phyloP scores from a whole-genome alignment of 2,888 invertebrate species.

The Orthosia cruda region DNA sequence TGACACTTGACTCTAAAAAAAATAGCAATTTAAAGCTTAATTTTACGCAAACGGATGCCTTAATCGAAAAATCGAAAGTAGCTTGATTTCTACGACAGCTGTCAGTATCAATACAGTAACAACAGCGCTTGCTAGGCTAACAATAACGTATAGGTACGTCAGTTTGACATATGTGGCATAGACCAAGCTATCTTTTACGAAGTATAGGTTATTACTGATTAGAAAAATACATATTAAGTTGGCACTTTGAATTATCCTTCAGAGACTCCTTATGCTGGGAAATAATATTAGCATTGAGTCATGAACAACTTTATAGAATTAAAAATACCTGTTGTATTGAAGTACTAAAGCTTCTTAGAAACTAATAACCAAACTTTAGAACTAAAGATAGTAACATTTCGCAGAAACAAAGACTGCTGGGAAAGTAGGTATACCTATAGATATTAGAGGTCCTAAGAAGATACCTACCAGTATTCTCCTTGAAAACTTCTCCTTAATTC shows the following conservation, averaged over 20 bases:
- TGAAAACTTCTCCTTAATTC: constrained; percentile 10
- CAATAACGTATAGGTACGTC: too few species aligned
- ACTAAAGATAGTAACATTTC: background rate
- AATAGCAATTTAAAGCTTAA: too few species aligned
- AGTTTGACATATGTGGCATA: too few species aligned
- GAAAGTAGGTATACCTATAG: background rate
- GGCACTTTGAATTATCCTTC: background rate
- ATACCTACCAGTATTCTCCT: background rate
- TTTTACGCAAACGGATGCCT: too few species aligned
- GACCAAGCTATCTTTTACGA: too few species aligned
- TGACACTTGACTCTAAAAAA: too few species aligned
- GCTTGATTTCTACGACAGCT: too few species aligned
- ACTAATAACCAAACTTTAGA: background rate
- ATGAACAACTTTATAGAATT: background rate
- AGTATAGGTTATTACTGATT: background rate
- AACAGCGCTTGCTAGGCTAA: too few species aligned
- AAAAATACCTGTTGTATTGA: background rate
- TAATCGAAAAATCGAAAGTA: too few species aligned
- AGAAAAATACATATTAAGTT: background rate
- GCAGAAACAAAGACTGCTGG: background rate
- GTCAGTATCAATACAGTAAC: too few species aligned
- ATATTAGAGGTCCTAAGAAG: background rate
- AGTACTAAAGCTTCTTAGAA: background rate
- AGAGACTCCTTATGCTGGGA: too few species aligned
- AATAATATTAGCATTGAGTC: too few species aligned